A percentile compares a stretch with the other conserved stretches of the same genome.
Evolutionary conservation across 2,113 vertebrate species (phyloP).

Genomic region (Naja naja): DNA sequence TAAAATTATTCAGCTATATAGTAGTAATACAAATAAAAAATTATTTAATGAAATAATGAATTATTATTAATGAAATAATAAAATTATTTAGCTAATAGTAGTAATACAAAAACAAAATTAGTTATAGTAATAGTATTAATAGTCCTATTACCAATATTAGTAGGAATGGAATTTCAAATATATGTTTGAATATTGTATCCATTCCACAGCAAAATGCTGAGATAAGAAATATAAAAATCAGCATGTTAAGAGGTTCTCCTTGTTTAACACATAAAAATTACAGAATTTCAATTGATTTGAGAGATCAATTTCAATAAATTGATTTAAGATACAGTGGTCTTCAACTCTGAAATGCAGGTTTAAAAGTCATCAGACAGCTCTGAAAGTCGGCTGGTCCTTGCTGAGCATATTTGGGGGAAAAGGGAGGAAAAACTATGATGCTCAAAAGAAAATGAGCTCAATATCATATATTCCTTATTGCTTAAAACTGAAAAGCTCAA

Average conservation of each 20-base stretch:
- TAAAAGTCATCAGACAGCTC: not conserved
- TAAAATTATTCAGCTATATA: not conserved
- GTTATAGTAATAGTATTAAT: not conserved
- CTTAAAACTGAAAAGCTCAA: not conserved
- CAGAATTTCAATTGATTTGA: not conserved
- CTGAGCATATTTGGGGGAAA: not conserved
- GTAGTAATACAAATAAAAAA: too few species aligned
- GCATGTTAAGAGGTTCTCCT: conserved; percentile 45
- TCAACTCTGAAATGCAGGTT: conserved; percentile 21
- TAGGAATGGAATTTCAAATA: not conserved
- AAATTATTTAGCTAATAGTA: too few species aligned
- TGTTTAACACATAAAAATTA: conserved; percentile 41
- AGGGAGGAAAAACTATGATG: conserved; percentile 16
- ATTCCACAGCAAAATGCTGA: conserved; percentile 47
- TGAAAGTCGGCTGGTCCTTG: not conserved
- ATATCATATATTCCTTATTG: conserved; percentile 6
- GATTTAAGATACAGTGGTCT: conserved; percentile 6
- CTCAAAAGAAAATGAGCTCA: not conserved
- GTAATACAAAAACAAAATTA: not conserved
- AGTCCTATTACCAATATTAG: not conserved
- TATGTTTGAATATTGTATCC: conserved; percentile 28
- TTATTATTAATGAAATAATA: too few species aligned
- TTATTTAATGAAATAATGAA: too few species aligned
- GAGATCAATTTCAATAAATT: not conserved
- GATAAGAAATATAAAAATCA: conserved; percentile 31